phyloP scores from a whole-genome alignment of 2,113 vertebrate species.

The Gambusia holbrooki region DNA sequence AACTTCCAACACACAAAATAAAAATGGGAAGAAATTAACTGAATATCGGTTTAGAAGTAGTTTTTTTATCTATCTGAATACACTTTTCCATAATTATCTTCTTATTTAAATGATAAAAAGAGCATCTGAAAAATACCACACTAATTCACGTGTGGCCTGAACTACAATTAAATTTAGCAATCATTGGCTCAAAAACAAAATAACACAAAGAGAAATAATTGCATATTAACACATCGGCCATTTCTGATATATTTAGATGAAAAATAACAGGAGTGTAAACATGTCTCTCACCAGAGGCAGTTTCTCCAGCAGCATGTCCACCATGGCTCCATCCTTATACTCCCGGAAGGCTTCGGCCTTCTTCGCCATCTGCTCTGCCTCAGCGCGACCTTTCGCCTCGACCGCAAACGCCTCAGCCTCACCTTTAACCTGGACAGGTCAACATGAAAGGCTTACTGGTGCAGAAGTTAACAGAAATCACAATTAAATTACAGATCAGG shows the following conservation, averaged over 20 bases:
- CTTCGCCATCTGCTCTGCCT: slow-evolving; percentile 90
- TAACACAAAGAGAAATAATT: background rate
- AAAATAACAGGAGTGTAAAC: background rate
- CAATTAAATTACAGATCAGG: background rate
- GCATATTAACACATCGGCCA: background rate
- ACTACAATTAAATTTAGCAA: background rate
- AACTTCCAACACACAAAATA: background rate
- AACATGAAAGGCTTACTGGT: background rate
- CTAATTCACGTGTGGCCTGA: background rate
- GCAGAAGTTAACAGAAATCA: background rate
- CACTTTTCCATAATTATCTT: background rate
- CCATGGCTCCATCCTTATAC: slow-evolving; percentile 89
- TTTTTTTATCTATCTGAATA: background rate
- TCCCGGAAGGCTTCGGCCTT: slow-evolving; percentile 90
- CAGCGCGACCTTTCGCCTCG: slow-evolving; percentile 85
- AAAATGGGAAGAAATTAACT: background rate
- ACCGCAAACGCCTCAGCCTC: slow-evolving; percentile 88
- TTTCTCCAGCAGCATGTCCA: slow-evolving; percentile 91
- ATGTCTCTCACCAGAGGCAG: slow-evolving; percentile 84
- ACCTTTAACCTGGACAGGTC: slow-evolving; percentile 71
- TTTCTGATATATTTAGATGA: background rate
- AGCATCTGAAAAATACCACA: background rate
- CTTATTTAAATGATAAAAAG: background rate
- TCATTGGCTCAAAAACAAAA: background rate
- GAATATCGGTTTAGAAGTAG: background rate